These are phyloP conservation scores for Chiridota heheva DNA, from an alignment of 35 echinoderm and acorn worm species.

Conservation along the genomic window DNA sequence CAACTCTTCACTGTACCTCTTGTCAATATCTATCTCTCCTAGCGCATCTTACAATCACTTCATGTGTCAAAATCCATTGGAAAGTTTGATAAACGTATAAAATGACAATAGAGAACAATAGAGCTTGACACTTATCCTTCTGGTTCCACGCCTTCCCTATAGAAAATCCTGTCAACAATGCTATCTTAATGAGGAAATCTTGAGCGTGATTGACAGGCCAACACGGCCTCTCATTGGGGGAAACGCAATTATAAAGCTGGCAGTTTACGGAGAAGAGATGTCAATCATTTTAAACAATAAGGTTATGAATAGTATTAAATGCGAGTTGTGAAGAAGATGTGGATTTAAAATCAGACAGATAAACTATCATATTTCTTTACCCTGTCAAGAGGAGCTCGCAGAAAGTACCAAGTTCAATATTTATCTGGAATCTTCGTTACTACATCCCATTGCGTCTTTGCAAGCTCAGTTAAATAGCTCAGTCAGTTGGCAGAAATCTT, in stretches of 20 bases:
- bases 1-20: slow-evolving; percentile 1
- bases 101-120: too few relatives aligned
- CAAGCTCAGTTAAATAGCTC: too few relatives aligned
- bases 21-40: neutral
- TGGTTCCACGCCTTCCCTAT: slow-evolving; percentile 39
- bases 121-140: slow-evolving; percentile 13
- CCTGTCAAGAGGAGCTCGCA: neutral
- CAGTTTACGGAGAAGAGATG: slow-evolving; percentile 2
- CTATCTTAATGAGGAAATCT: slow-evolving; percentile 4
- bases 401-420: neutral
- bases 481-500: too few relatives aligned
- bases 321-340: neutral
- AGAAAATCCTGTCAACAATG: slow-evolving; percentile 44
- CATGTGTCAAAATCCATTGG: too few relatives aligned
- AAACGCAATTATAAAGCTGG: slow-evolving; percentile 11
- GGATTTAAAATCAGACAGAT: slow-evolving; percentile 10
- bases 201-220: neutral
- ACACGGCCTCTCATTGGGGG: neutral
- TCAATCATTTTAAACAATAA: slow-evolving; percentile 17
- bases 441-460: too few relatives aligned
- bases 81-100: too few relatives aligned
- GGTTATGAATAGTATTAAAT: slow-evolving; percentile 23
- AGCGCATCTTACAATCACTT: neutral
- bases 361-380: too few relatives aligned
- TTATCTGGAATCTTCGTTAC: neutral